phyloP scores from a whole-genome alignment of 2,113 vertebrate genomes.

The Columbina picui region DNA sequence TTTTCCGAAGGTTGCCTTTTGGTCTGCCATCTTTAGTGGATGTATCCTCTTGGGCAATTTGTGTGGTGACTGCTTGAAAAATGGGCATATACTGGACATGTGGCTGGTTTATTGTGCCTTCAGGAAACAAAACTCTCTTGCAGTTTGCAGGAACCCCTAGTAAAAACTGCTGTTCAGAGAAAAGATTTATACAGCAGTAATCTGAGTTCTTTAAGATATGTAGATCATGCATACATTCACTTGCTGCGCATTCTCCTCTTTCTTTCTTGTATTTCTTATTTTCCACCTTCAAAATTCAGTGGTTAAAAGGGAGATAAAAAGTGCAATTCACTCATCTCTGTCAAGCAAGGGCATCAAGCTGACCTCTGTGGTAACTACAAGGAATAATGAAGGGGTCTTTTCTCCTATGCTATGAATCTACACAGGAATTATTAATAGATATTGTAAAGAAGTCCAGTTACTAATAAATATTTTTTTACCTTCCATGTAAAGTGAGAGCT shows the following conservation, averaged over 20 bases:
- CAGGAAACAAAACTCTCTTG: background rate
- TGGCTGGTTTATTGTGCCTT: background rate
- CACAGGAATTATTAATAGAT: background rate
- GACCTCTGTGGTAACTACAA: background rate
- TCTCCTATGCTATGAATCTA: background rate
- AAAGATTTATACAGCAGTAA: background rate
- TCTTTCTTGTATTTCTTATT: background rate
- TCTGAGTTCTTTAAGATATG: background rate
- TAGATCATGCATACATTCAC: background rate
- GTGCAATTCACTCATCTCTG: background rate
- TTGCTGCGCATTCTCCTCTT: background rate
- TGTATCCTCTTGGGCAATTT: background rate
- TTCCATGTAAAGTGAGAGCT: background rate
- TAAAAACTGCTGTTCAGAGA: background rate
- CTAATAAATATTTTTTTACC: background rate
- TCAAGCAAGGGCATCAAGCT: background rate
- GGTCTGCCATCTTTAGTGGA: background rate
- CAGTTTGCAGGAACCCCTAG: background rate
- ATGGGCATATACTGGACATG: background rate
- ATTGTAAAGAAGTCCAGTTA: background rate
- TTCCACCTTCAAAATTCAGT: background rate
- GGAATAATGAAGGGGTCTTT: background rate
- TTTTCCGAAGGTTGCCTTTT: background rate
- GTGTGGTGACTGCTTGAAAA: background rate
- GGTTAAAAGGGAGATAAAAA: background rate